These are phyloP conservation scores for Alentia gelatinosa DNA, from an alignment of 2,888 invertebrate species.

Conservation along the genomic window DNA sequence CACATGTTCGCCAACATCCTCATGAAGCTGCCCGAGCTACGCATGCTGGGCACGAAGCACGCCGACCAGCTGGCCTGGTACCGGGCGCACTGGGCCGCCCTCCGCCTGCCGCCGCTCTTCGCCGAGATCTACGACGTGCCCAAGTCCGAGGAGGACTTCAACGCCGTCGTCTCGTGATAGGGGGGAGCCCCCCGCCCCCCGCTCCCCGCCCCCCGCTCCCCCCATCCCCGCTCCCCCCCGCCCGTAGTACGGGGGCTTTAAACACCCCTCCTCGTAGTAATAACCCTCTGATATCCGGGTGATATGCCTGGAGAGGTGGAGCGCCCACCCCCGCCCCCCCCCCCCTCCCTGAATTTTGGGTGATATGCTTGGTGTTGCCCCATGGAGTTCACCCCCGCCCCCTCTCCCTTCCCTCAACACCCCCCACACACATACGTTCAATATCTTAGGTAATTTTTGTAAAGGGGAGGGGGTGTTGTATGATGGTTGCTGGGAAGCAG, in stretches of 20 bases:
- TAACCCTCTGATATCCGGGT: too few species aligned
- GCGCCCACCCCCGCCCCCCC: too few species aligned
- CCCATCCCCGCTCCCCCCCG: too few species aligned
- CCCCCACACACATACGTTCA: too few species aligned
- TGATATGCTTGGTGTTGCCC: too few species aligned
- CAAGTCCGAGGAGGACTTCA: conserved; percentile 60
- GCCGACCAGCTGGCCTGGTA: conserved; percentile 91
- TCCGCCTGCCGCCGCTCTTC: conserved; percentile 92
- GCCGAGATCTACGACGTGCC: conserved; percentile 96
- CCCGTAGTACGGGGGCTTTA: too few species aligned
- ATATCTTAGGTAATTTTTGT: background rate
- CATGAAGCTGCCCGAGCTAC: conserved; percentile 87
- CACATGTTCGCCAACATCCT: conserved; percentile 84
- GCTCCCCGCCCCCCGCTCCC: too few species aligned
- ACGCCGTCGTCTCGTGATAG: conserved; percentile 17
- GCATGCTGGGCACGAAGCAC: conserved; percentile 91
- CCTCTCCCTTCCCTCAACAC: too few species aligned
- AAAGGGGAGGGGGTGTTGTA: background rate
- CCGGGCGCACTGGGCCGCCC: conserved; percentile 88
- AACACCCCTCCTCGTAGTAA: too few species aligned
- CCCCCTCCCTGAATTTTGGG: too few species aligned
- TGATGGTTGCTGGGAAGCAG: background rate
- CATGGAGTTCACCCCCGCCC: too few species aligned
- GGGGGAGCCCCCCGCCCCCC: background rate
- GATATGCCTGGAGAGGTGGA: too few species aligned